Evolutionary conservation across 2,888 invertebrate species (phyloP).

Genomic region (Scelioninae gen. 2): DNA sequence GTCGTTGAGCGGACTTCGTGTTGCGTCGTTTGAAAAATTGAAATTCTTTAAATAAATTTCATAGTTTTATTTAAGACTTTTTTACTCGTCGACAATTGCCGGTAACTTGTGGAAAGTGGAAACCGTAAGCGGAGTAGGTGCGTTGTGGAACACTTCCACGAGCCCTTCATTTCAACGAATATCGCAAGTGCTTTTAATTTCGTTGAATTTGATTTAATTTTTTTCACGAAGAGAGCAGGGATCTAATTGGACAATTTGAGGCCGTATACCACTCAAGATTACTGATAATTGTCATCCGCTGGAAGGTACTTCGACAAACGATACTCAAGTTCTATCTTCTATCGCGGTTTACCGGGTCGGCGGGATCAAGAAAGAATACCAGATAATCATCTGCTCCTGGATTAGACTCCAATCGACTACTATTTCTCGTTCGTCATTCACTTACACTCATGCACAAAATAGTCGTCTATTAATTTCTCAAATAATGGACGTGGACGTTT

Average conservation of each 20-base stretch:
- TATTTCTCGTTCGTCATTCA: constrained; percentile 58
- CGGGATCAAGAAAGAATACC: constrained; percentile 60
- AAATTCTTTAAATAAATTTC: no score
- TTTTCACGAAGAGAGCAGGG: constrained; percentile 28
- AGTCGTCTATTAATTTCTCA: constrained; percentile 36
- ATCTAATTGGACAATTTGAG: constrained; percentile 55
- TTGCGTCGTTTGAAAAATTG: no score
- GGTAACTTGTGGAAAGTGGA: no score
- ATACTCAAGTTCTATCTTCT: constrained; percentile 53
- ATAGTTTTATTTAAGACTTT: no score
- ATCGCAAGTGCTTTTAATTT: constrained; percentile 28
- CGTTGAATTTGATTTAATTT: constrained; percentile 38
- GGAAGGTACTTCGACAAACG: constrained; percentile 48
- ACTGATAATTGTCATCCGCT: constrained; percentile 59
- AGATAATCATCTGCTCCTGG: constrained; percentile 65
- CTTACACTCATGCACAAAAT: constrained; percentile 31
- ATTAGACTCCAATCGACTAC: constrained; percentile 64
- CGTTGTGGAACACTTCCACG: background rate
- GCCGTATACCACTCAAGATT: constrained; percentile 52
- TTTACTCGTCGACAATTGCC: no score
- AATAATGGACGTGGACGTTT: constrained; percentile 21
- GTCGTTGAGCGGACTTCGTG: no score
- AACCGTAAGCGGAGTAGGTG: no score
- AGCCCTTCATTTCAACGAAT: background rate
- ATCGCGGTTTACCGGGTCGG: constrained; percentile 57